These are phyloP conservation scores for Rhinichthys klamathensis DNA, from an alignment of 2,113 vertebrate genomes.

Conservation along the genomic window DNA sequence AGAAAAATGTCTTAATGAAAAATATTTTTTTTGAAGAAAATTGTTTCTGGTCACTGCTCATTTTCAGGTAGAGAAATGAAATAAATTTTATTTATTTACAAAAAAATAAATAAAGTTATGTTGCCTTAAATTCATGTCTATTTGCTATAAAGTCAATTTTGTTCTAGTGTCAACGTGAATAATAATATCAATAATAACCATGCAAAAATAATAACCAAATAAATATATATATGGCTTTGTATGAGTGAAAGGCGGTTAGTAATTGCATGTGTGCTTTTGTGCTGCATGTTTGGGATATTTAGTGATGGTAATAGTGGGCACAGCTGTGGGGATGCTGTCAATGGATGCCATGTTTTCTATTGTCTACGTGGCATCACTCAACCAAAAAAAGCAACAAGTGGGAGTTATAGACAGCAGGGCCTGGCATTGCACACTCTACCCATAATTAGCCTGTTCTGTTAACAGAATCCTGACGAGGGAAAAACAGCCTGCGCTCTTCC, in stretches of 20 bases:
- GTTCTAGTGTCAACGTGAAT: too few species aligned
- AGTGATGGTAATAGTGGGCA: constrained; percentile 28
- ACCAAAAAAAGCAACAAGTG: constrained; percentile 58
- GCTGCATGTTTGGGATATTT: background rate
- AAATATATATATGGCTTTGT: background rate
- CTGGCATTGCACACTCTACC: constrained; percentile 40
- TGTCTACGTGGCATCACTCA: constrained; percentile 43
- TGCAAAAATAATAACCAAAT: too few species aligned
- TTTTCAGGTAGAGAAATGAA: too few species aligned
- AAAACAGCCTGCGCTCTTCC: constrained; percentile 43
- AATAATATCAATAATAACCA: too few species aligned
- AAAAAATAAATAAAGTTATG: too few species aligned
- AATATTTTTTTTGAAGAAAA: too few species aligned
- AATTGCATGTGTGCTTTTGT: background rate
- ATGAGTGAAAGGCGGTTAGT: background rate
- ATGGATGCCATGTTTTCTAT: constrained; percentile 25
- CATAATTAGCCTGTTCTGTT: constrained; percentile 54
- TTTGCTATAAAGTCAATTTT: too few species aligned
- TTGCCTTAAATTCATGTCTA: too few species aligned
- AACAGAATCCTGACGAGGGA: constrained; percentile 44
- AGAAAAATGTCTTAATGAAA: too few species aligned
- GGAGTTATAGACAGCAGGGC: constrained; percentile 39
- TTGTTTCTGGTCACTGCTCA: too few species aligned
- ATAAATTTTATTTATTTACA: too few species aligned
- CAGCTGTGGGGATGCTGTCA: constrained; percentile 46